These are phyloP conservation scores for Xenops minutus DNA, from an alignment of 2,797 vertebrate species.

Conservation along the genomic window DNA sequence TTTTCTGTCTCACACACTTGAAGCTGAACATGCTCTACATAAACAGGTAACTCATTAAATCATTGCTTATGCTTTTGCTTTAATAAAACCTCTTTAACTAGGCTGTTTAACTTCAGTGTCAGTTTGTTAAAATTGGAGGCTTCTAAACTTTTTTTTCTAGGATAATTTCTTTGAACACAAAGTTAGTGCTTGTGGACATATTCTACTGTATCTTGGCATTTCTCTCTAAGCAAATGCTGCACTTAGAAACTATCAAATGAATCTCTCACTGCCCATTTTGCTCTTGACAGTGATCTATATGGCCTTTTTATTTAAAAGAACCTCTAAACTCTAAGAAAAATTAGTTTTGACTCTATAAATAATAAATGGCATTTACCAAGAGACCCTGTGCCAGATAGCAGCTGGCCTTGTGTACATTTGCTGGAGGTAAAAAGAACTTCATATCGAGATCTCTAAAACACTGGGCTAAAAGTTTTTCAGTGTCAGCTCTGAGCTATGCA, in stretches of 20 bases:
- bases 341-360: slow-evolving; percentile 4
- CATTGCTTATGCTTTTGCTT: slow-evolving; percentile 19
- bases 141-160: neutral
- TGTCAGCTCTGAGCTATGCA: neutral
- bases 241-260: slow-evolving; percentile 43
- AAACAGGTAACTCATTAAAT: slow-evolving; percentile 37
- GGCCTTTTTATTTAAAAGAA: slow-evolving; percentile 20
- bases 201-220: slow-evolving; percentile 19
- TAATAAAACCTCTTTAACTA: slow-evolving; percentile 29
- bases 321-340: neutral
- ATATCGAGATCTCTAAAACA: neutral
- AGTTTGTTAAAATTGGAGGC: slow-evolving; percentile 14
- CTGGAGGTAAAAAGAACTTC: neutral
- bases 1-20: slow-evolving; percentile 37
- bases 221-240: slow-evolving; percentile 54
- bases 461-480: neutral
- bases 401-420: neutral
- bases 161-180: neutral
- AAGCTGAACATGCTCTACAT: slow-evolving; percentile 31
- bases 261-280: slow-evolving; percentile 45
- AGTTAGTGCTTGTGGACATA: slow-evolving; percentile 12
- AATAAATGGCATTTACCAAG: slow-evolving; percentile 29
- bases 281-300: slow-evolving; percentile 34
- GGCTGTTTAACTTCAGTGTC: neutral
- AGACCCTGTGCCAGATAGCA: neutral